A percentile compares a stretch with the other conserved stretches of the same genome.
Evolutionary conservation across 2,888 invertebrate species (phyloP).

Genomic region (Platerodrilus igneus): DNA sequence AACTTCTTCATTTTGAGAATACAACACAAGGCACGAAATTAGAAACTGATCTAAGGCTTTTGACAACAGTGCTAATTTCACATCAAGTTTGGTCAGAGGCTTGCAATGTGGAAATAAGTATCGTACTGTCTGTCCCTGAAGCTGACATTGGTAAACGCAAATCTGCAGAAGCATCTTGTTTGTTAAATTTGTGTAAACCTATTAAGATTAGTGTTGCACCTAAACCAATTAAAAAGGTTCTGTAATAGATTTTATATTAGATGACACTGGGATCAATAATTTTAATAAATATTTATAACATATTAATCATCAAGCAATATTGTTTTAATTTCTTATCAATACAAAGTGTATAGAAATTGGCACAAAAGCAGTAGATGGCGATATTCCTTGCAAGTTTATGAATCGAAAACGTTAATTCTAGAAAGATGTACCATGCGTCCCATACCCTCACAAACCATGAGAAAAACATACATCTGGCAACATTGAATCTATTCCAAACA

Average conservation of each 20-base stretch:
- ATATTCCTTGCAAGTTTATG: too few species aligned
- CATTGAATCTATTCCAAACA: too few species aligned
- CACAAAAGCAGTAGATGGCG: too few species aligned
- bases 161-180: conserved; percentile 50
- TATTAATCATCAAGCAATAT: too few species aligned
- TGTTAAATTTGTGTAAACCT: conserved; percentile 79
- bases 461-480: too few species aligned
- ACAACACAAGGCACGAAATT: conserved; percentile 40
- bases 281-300: too few species aligned
- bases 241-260: conserved; percentile 30
- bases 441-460: too few species aligned
- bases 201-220: conserved; percentile 84
- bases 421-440: too few species aligned
- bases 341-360: too few species aligned
- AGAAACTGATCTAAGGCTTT: conserved; percentile 57
- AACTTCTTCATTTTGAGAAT: conserved; percentile 58
- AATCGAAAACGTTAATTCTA: too few species aligned
- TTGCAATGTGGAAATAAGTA: conserved; percentile 79
- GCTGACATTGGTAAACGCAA: conserved; percentile 48
- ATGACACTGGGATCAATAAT: background rate
- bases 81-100: conserved; percentile 92
- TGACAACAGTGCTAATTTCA: conserved; percentile 83
- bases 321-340: too few species aligned
- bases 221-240: conserved; percentile 72
- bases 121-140: conserved; percentile 72